phyloP scores from a whole-genome alignment of 2,113 vertebrate genomes.

The Hemiscyllium ocellatum region DNA sequence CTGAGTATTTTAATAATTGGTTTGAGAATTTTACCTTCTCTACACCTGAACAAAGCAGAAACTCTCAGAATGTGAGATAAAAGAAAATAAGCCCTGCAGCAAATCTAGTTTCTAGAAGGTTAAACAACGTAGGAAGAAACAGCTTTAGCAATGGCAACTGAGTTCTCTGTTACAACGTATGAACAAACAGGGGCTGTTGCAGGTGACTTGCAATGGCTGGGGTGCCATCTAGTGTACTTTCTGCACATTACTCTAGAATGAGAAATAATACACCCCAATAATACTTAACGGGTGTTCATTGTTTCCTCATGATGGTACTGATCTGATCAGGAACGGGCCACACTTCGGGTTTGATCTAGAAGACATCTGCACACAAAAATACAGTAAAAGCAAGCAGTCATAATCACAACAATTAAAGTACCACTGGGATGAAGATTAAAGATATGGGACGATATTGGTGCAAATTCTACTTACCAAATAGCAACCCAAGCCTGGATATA shows the following conservation, averaged over 20 bases:
- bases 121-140: background rate
- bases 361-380: background rate
- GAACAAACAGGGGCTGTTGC: background rate
- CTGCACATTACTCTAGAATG: background rate
- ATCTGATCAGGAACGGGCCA: background rate
- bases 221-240: slow-evolving; percentile 15
- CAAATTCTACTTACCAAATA: too few species aligned
- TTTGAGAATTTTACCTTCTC: background rate
- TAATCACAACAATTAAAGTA: background rate
- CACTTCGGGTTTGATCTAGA: background rate
- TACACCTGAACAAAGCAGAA: background rate
- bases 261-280: background rate
- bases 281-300: background rate
- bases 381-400: background rate
- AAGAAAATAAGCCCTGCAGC: background rate
- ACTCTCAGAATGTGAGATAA: background rate
- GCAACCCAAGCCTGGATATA: too few species aligned
- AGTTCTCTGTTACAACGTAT: background rate
- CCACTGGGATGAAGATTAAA: background rate
- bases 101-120: background rate
- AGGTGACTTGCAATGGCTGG: background rate
- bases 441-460: background rate
- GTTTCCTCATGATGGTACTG: background rate
- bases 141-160: background rate
- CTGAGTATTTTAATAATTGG: background rate